Evolutionary conservation across 2,113 vertebrate genomes (phyloP).

Genomic region (Herpailurus yagouaroundi): DNA sequence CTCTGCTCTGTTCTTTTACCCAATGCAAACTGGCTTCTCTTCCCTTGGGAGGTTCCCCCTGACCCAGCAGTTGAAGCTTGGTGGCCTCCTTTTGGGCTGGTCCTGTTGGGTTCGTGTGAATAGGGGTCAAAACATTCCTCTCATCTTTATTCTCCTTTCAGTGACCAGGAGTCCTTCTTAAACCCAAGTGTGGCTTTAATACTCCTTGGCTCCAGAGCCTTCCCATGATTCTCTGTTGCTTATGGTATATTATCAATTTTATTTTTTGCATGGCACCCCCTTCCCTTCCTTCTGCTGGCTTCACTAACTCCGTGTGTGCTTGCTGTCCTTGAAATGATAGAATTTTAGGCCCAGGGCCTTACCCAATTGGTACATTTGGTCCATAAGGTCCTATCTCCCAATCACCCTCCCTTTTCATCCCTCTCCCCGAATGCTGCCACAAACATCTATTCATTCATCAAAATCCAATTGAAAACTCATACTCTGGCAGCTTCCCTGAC

Average conservation of each 20-base stretch:
- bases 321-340: background rate
- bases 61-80: background rate
- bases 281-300: background rate
- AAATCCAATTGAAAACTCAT: background rate
- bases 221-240: background rate
- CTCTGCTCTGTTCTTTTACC: background rate
- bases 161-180: background rate
- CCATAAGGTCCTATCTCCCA: background rate
- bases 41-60: rapidly evolving
- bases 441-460: background rate
- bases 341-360: background rate
- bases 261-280: background rate
- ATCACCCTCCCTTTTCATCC: background rate
- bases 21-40: background rate
- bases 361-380: background rate
- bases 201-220: background rate
- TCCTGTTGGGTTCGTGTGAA: background rate
- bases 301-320: background rate
- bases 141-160: background rate
- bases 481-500: background rate
- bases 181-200: background rate
- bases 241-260: background rate
- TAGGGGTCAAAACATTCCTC: too few species aligned
- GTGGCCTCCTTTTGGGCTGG: background rate
- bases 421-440: background rate